Conservation (phyloP, 2,797 vertebrate genomes). For the Rhinella marina region DNA sequence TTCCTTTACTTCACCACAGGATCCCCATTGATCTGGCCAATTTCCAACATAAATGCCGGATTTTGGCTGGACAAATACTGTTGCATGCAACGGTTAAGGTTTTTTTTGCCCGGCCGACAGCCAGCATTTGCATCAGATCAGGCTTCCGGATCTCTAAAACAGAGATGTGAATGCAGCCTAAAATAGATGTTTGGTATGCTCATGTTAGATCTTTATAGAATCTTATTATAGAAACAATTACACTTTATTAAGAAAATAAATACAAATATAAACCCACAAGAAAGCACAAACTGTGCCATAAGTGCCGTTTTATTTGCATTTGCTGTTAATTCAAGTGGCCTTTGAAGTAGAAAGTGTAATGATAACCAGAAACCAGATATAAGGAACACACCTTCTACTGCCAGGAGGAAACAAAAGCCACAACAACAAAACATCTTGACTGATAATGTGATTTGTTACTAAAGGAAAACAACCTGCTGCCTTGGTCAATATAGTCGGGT, state of each 20-base stretch:
- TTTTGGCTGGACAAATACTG: too few relatives aligned
- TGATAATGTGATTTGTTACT: not conserved
- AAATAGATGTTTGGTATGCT: not conserved
- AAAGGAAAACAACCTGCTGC: constrained; percentile 57
- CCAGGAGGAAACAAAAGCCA: constrained; percentile 36
- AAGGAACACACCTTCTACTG: constrained; percentile 14
- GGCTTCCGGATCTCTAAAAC: too few relatives aligned
- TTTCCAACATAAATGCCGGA: too few relatives aligned
- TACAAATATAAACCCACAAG: not conserved
- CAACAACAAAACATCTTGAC: constrained; percentile 31
- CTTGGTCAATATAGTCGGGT: constrained; percentile 68
- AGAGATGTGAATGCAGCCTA: too few relatives aligned
- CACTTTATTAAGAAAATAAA: constrained; percentile 30
- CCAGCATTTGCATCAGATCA: too few relatives aligned
- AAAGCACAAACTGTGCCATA: not conserved
- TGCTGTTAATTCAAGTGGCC: constrained; percentile 15
- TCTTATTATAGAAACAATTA: not conserved
- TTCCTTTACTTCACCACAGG: too few relatives aligned
- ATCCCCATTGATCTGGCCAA: too few relatives aligned
- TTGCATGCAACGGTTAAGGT: too few relatives aligned
- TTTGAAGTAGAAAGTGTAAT: constrained; percentile 50
- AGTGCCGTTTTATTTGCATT: not conserved
- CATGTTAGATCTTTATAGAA: not conserved
- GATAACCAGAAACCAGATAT: constrained; percentile 8
- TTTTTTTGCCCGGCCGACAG: too few relatives aligned